Conservation (phyloP, 2,888 invertebrate genomes). For the Pammene fasciana region DNA sequence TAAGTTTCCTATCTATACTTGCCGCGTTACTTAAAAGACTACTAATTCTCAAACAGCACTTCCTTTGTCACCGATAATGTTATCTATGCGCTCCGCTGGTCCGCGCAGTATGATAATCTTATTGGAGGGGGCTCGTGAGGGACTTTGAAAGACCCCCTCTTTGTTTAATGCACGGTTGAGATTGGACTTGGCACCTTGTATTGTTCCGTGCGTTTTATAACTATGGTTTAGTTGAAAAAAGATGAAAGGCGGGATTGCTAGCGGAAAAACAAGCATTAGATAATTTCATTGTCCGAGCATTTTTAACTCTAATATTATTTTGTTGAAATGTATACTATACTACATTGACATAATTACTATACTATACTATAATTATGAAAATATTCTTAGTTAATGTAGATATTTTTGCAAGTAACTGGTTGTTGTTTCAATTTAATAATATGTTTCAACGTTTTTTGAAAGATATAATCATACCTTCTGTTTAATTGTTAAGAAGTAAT, state of each 20-base stretch:
- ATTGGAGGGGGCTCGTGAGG: conserved; percentile 53
- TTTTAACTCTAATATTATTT: no score
- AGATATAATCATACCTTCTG: no score
- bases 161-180: conserved; percentile 28
- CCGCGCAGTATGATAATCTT: conserved; percentile 72
- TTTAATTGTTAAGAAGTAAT: no score
- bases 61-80: conserved; percentile 74
- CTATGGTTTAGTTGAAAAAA: neutral
- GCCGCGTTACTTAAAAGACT: conserved; percentile 60
- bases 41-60: conserved; percentile 57
- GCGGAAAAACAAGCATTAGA: no score
- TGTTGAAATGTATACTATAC: no score
- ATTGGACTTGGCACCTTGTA: conserved; percentile 19
- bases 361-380: no score
- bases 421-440: no score
- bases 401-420: no score
- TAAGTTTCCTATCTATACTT: conserved; percentile 14
- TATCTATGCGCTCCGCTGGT: conserved; percentile 75
- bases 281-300: no score
- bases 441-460: no score
- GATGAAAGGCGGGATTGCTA: neutral
- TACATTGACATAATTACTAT: no score
- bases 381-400: no score
- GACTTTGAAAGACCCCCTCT: conserved; percentile 48
- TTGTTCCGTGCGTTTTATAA: conserved; percentile 2